Evolutionary conservation across 2,888 invertebrate genomes (phyloP), one percentile per base, ranked within the genome.

Genomic region (Erebia ligea): DNA sequence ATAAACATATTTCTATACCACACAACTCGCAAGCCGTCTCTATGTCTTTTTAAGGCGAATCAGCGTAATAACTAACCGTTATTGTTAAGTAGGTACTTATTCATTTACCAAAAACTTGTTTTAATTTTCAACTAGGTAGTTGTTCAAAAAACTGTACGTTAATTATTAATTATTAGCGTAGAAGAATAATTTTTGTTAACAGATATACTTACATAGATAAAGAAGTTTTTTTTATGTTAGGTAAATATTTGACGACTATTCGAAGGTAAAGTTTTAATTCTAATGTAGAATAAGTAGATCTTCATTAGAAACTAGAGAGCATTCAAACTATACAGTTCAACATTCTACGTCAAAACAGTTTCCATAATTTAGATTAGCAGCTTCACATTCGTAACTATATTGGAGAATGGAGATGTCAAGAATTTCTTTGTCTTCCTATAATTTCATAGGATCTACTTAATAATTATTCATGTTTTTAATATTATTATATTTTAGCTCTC

Each of bases 171-270:
- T 90, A 19, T 52, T 90, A 92, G 90, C 89, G 86, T 92, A 92
- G 92, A 92, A 92, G 92, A 92, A 92, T 92, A 92, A 87, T 77
- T 89, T 80, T 87, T 86, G 81, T 86, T 88, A 89, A 90, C 86
- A 89, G 87, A 88, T 90, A 86, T 59, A 59, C 50, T 52, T 21
- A 86, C 50, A 59, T 21, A 86, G 82, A 83, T 87, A 86, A 84
- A 83, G 77, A 81, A 79, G 76, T 75, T 76, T 68, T 78, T 75
- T 76, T 76, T 79, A 89, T 88, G 82, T 82, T 77, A 89, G 68
- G 54, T 83, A 84, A 71, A 82, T 87, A 88, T 86, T 84, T 85
- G 71, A 75, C 75, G 80, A 81, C 80, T 80, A 84, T 75, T 74
- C 82, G 78, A 85, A 87, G 84, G 82, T 86, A 85, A 87, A 86